phyloP scores from a whole-genome alignment of 2,797 vertebrate genomes.

The Tenualosa ilisha region DNA sequence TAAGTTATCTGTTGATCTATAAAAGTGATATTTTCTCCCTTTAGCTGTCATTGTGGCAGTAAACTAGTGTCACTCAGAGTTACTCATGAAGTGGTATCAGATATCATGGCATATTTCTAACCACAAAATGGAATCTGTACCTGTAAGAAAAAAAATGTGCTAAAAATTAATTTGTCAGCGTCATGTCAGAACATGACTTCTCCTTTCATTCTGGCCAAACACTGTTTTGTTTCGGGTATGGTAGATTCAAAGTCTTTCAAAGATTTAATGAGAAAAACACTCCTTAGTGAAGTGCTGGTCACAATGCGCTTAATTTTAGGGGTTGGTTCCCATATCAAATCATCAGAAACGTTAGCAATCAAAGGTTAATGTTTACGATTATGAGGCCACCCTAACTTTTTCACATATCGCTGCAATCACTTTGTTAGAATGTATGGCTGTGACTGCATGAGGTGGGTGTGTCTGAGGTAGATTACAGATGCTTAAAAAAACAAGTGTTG shows the following conservation, averaged over 20 bases:
- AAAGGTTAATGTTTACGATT: background rate
- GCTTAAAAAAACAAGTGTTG: background rate
- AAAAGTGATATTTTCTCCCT: background rate
- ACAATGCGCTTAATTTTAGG: background rate
- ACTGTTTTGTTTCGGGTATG: slow-evolving; percentile 26
- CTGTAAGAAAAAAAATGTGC: slow-evolving; percentile 6
- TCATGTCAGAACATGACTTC: slow-evolving; percentile 30
- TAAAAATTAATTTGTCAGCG: slow-evolving; percentile 20
- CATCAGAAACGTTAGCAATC: background rate
- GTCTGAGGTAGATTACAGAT: too few species aligned
- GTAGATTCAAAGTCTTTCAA: slow-evolving; percentile 24
- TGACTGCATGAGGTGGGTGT: too few species aligned
- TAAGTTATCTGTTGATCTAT: background rate
- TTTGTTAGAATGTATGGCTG: background rate
- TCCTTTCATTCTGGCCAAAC: slow-evolving; percentile 22
- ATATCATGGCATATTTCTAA: background rate
- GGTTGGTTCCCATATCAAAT: background rate
- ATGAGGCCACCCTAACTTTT: background rate
- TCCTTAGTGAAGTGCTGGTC: background rate
- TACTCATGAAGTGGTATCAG: background rate
- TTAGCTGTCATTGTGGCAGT: background rate
- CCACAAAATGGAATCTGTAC: background rate
- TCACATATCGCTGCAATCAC: background rate
- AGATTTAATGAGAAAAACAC: background rate
- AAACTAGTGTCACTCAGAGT: background rate